Percentiles rank a stretch among this genome's conserved stretches.
These are phyloP conservation scores for Taphrorychus bicolor DNA, from an alignment of 2,888 invertebrate species.

Conservation along the genomic window DNA sequence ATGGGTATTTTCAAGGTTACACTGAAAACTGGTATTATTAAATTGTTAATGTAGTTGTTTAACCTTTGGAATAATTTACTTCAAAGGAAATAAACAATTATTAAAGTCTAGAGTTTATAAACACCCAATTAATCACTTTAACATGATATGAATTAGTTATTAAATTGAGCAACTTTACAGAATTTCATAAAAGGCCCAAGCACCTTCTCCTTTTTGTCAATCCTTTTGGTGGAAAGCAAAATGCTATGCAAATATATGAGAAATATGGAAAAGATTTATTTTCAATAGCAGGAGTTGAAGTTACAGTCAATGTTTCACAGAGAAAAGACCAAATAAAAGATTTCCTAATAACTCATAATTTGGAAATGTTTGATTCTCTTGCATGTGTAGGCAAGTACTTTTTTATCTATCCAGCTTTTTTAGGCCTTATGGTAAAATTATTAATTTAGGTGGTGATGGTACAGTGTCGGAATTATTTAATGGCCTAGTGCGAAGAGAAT, in stretches of 20 bases:
- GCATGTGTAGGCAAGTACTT: slow-evolving; percentile 74
- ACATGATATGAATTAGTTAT: background rate
- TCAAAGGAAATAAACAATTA: background rate
- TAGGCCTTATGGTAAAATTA: background rate
- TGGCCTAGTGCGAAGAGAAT: slow-evolving; percentile 69
- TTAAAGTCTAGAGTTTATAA: background rate
- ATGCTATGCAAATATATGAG: slow-evolving; percentile 75
- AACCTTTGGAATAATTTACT: background rate
- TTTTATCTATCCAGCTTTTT: background rate
- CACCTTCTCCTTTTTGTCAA: slow-evolving; percentile 81
- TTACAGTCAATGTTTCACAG: slow-evolving; percentile 73
- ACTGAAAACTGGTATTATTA: background rate
- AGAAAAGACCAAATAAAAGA: slow-evolving; percentile 80
- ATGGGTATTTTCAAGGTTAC: background rate
- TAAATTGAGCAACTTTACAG: slow-evolving; percentile 56
- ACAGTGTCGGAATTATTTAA: slow-evolving; percentile 83
- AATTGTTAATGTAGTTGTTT: slow-evolving; percentile 8
- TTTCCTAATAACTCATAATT: slow-evolving; percentile 65
- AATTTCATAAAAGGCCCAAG: slow-evolving; percentile 68
- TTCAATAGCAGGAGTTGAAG: slow-evolving; percentile 70
- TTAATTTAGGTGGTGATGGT: slow-evolving; percentile 76
- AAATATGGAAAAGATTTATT: slow-evolving; percentile 74
- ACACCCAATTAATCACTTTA: background rate
- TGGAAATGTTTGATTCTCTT: slow-evolving; percentile 71
- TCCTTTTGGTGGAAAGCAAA: slow-evolving; percentile 82